These are phyloP conservation scores for Rhinoraja longicauda DNA, from an alignment of 2,797 vertebrate genomes.

Conservation along the genomic window DNA sequence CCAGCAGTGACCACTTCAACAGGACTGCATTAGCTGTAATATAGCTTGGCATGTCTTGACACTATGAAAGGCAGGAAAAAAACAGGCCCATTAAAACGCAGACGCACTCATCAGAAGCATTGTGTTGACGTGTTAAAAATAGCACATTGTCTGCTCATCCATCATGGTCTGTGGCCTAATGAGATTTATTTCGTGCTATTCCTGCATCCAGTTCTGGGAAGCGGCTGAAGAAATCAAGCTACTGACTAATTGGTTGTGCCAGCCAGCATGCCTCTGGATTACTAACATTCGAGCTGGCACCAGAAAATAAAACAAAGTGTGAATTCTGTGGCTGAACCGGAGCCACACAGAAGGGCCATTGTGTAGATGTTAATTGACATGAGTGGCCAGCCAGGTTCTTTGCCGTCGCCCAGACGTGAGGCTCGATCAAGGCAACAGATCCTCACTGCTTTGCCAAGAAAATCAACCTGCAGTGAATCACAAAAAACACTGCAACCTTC, in stretches of 20 bases:
- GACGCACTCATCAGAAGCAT: slow-evolving; percentile 11
- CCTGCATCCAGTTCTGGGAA: slow-evolving; percentile 6
- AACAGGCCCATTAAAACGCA: background rate
- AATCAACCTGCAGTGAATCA: background rate
- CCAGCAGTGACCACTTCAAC: background rate
- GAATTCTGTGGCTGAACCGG: background rate
- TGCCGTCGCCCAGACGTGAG: background rate
- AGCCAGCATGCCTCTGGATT: slow-evolving; percentile 35
- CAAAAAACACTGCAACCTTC: background rate
- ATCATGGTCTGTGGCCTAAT: slow-evolving; percentile 1
- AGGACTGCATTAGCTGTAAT: background rate
- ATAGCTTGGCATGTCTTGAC: background rate
- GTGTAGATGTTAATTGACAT: slow-evolving; percentile 3
- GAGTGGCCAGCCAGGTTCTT: background rate
- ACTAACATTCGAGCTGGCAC: slow-evolving; percentile 37
- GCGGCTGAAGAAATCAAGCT: background rate
- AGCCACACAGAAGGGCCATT: background rate
- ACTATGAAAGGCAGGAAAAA: background rate
- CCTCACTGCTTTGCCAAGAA: background rate
- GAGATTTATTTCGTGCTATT: slow-evolving; percentile 29
- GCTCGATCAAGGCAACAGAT: background rate
- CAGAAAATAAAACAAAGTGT: background rate
- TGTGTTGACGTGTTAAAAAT: background rate
- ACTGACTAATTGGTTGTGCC: background rate
- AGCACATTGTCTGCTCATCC: background rate